These are phyloP conservation scores for Callopanchax toddi DNA, from an alignment of 2,113 vertebrate genomes.

Conservation along the genomic window DNA sequence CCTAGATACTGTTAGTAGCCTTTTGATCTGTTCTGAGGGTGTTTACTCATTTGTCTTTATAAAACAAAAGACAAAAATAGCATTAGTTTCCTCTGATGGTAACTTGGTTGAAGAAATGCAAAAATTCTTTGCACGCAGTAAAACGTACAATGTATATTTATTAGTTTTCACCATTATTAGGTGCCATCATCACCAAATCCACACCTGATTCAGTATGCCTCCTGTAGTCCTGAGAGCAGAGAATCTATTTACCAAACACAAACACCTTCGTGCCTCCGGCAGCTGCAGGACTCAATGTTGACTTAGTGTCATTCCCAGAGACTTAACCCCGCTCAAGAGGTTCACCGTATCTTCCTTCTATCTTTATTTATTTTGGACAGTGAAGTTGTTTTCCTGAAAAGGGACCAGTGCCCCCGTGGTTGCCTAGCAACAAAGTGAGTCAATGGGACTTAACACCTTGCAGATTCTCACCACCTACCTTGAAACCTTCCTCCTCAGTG, in stretches of 20 bases:
- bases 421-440: slow-evolving; percentile 82
- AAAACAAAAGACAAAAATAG: slow-evolving; percentile 26
- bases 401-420: slow-evolving; percentile 59
- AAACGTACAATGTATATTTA: not conserved
- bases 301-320: slow-evolving; percentile 40
- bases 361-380: slow-evolving; percentile 66
- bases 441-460: slow-evolving; percentile 59
- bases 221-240: not conserved
- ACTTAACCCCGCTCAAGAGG: slow-evolving; percentile 56
- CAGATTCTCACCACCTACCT: slow-evolving; percentile 27
- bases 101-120: no score
- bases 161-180: not conserved
- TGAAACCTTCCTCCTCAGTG: slow-evolving; percentile 33
- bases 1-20: slow-evolving; percentile 60
- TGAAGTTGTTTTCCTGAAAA: slow-evolving; percentile 54
- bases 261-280: slow-evolving; percentile 23
- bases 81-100: slow-evolving; percentile 8
- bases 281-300: slow-evolving; percentile 36
- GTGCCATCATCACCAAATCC: not conserved
- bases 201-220: not conserved
- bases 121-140: not conserved
- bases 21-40: slow-evolving; percentile 70
- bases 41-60: slow-evolving; percentile 47
- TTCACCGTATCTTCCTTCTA: slow-evolving; percentile 44
- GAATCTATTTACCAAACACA: slow-evolving; percentile 25